These are phyloP conservation scores for Gorsachius magnificus DNA, from an alignment of 2,797 vertebrate species.

Conservation along the genomic window DNA sequence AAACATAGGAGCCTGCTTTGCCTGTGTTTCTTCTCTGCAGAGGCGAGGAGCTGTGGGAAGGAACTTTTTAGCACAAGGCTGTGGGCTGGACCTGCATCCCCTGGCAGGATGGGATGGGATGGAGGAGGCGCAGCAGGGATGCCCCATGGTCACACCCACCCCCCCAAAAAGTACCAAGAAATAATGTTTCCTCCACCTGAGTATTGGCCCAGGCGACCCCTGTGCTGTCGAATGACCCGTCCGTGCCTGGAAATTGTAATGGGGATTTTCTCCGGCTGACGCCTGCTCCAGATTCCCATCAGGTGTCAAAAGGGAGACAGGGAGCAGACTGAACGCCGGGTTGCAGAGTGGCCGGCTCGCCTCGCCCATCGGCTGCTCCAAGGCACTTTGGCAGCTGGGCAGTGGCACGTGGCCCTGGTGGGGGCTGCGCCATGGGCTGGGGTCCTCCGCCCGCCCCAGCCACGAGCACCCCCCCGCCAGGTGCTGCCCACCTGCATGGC, in stretches of 20 bases:
- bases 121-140: neutral
- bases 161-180: neutral
- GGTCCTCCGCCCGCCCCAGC: neutral
- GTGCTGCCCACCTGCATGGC: neutral
- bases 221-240: rapidly evolving
- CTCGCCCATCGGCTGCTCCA: rapidly evolving
- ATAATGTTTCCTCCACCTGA: neutral
- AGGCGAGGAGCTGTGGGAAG: neutral
- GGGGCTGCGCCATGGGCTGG: neutral
- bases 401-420: rapidly evolving
- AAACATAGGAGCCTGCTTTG: constrained; percentile 62
- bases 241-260: neutral
- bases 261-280: neutral
- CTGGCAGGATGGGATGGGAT: neutral
- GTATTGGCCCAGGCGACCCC: neutral
- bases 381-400: neutral
- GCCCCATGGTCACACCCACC: rapidly evolving
- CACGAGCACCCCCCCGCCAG: neutral
- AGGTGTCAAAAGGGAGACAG: neutral
- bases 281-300: neutral
- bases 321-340: rapidly evolving
- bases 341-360: rapidly evolving
- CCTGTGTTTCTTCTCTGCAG: neutral
- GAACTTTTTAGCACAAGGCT: neutral
- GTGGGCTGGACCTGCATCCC: rapidly evolving